Percentiles rank a stretch among this genome's conserved stretches.
Evolutionary conservation across 1,140 invertebrate genomes (phyloP).

Genomic region (Aethina tumida): DNA sequence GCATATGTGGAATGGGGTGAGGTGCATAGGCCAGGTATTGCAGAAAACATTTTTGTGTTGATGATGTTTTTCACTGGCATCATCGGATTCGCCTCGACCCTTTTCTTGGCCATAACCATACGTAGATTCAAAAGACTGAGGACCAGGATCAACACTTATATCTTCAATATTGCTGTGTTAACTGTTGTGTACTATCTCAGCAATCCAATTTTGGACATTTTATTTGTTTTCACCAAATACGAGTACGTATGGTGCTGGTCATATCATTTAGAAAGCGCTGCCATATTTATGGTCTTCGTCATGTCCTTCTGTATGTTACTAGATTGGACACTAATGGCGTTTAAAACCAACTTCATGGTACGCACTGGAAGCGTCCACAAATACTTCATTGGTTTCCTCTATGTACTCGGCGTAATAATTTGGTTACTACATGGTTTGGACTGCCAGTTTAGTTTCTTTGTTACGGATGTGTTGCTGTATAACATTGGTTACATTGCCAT

Average conservation of each 20-base stretch:
- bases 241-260: neutral
- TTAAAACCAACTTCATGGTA: neutral
- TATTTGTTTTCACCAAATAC: neutral
- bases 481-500: too few relatives aligned
- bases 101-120: conserved; percentile 12
- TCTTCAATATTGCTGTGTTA: conserved; percentile 14
- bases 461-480: too few relatives aligned
- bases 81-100: neutral
- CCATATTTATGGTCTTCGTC: conserved; percentile 2
- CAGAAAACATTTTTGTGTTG: too few relatives aligned
- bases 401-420: conserved; percentile 4
- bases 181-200: conserved; percentile 11
- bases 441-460: neutral
- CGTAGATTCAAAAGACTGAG: conserved; percentile 16
- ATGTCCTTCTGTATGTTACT: neutral
- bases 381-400: neutral
- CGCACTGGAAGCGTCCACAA: neutral
- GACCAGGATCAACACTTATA: conserved; percentile 14
- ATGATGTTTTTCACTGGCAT: neutral
- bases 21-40: too few relatives aligned
- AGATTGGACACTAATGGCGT: conserved; percentile 6
- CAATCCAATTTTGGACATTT: conserved; percentile 7
- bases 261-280: neutral
- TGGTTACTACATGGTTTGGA: conserved; percentile 7
- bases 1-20: too few relatives aligned